Evolutionary conservation across 1,140 invertebrate species (phyloP), one percentile per base, ranked within the genome.

Genomic region (Zophobas atratus): DNA sequence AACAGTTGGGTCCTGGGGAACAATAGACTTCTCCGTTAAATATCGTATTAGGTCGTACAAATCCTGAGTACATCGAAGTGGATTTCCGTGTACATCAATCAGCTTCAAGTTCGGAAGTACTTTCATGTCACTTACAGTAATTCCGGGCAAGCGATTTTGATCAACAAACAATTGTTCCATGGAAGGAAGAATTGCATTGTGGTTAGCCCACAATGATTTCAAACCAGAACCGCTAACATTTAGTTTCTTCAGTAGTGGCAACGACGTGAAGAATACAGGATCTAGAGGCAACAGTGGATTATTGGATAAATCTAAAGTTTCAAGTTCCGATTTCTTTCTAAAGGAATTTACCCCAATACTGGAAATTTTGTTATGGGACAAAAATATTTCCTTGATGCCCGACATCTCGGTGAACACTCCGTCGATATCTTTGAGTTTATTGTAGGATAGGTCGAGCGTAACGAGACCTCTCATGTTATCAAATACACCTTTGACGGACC

Each of bases 201-300:
- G 88, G 77, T 89, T 82, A 20, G 39, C 89, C 90, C 94, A 93
- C 36, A 95, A 85, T 70, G 90, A 86, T 32, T 89, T 88, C 43
- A 95, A 85, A 75, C 88, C 87, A 75, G 91, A 92, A 77, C 90
- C 89, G 83, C 92, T 94, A 32, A 93, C 89, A 83, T 95, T 93
- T 35, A 93, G 78, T 70, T 87, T 87, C 4, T 87, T 82, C 0
- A 93, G 85, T 41, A 86, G 85, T 0, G 89, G 88, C 39, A 90
- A 89, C 20, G 88, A 86, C n/a, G 90, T 73, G 84, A 94, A 94
- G 1, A 92, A 87, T 41, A 91, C 89, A 0, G 91, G 88, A 49
- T 93, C 91, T 0, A 95, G 82, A 6, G 89, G 87, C 77, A 88
- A 89, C 49, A 95, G 85, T 2, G 91, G 90, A 84, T 95, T 95